phyloP scores from a whole-genome alignment of 2,113 vertebrate genomes.

The Microtus oregoni region DNA sequence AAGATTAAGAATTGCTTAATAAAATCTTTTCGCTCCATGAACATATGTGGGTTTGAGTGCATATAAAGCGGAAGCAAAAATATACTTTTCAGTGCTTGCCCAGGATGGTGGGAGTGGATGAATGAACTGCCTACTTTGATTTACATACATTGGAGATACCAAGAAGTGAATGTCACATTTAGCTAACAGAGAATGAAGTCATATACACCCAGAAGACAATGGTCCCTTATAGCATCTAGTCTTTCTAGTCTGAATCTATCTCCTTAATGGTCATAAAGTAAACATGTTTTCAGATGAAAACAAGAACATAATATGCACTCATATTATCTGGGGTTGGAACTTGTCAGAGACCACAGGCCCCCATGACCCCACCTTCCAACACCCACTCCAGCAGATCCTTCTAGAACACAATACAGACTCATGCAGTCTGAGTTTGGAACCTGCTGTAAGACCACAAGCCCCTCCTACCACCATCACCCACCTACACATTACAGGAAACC shows the following conservation, averaged over 20 bases:
- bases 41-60: not conserved
- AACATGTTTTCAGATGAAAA: constrained; percentile 3
- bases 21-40: not conserved
- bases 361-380: too few species aligned
- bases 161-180: not conserved
- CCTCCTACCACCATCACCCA: too few species aligned
- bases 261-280: not conserved
- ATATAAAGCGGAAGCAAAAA: not conserved
- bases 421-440: not conserved
- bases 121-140: not conserved
- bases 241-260: not conserved
- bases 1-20: constrained; percentile 3
- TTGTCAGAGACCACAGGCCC: not conserved
- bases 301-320: not conserved
- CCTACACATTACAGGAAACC: not conserved
- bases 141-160: not conserved
- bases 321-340: not conserved
- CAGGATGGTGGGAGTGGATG: not conserved
- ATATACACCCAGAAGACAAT: not conserved
- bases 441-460: not conserved
- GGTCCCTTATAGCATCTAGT: not conserved
- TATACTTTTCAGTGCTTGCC: not conserved
- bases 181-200: not conserved
- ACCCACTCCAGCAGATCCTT: not conserved
- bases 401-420: not conserved